Evolutionary conservation across 2,888 invertebrate species (phyloP).

Genomic region (Microctonus brassicae): DNA sequence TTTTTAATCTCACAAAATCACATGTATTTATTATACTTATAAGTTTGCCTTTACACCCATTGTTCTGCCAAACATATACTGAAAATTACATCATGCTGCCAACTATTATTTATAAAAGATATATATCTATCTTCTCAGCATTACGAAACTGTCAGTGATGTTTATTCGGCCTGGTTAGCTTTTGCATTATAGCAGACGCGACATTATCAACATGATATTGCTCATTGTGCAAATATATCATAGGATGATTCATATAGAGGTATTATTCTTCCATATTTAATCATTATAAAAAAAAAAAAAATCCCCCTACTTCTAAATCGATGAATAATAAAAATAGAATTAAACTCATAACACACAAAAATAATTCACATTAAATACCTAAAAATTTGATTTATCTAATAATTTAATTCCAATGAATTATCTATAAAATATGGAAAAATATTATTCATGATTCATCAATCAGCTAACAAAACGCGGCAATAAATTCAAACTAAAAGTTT

Average conservation of each 20-base stretch:
- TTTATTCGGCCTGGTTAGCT: constrained; percentile 23
- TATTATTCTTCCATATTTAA: not conserved
- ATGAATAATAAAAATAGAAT: too few relatives aligned
- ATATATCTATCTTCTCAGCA: constrained; percentile 15
- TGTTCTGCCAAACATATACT: constrained; percentile 38
- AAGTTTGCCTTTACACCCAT: constrained; percentile 40
- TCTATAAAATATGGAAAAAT: too few relatives aligned
- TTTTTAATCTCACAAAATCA: constrained; percentile 25
- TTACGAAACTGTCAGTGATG: constrained; percentile 18
- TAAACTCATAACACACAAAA: too few relatives aligned
- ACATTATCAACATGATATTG: not conserved
- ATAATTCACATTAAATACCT: too few relatives aligned
- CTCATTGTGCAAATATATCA: constrained; percentile 1
- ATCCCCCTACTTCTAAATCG: too few relatives aligned
- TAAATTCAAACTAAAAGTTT: not conserved
- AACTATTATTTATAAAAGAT: constrained; percentile 28
- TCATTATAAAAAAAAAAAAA: not conserved
- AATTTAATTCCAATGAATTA: too few relatives aligned
- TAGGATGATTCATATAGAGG: not conserved
- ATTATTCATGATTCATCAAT: too few relatives aligned
- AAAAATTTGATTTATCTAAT: too few relatives aligned
- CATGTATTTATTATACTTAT: constrained; percentile 27
- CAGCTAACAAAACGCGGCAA: not conserved
- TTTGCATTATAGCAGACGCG: constrained; percentile 1
- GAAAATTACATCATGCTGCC: constrained; percentile 43